Conservation (phyloP, 2,888 invertebrate species). For the Agrochola macilenta region DNA sequence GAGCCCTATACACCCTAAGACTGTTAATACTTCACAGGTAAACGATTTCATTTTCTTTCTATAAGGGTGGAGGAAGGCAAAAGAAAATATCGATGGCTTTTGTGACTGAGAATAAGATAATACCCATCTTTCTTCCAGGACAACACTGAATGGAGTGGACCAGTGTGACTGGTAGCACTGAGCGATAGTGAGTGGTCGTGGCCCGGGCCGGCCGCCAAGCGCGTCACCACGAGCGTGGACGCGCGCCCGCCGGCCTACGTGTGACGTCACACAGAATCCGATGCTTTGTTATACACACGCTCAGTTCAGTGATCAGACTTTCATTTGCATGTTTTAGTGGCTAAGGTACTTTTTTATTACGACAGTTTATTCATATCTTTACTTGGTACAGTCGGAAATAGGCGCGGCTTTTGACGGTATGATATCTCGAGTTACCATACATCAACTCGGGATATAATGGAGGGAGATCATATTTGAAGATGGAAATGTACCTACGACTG, state of each 20-base stretch:
- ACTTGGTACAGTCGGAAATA: slow-evolving; percentile 8
- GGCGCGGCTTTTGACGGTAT: neutral
- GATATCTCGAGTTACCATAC: slow-evolving; percentile 3
- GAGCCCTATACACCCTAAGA: slow-evolving; percentile 82
- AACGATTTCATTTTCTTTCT: neutral
- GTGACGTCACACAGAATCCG: slow-evolving; percentile 66
- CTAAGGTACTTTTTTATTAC: slow-evolving; percentile 35
- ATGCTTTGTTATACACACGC: slow-evolving; percentile 46
- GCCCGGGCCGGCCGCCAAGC: slow-evolving; percentile 81
- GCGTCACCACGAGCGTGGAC: slow-evolving; percentile 77
- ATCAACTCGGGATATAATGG: neutral
- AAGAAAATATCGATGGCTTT: neutral
- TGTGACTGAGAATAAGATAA: neutral
- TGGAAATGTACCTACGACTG: slow-evolving; percentile 7
- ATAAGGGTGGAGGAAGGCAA: neutral
- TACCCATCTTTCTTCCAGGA: slow-evolving; percentile 71
- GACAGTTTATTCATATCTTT: slow-evolving; percentile 7
- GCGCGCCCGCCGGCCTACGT: slow-evolving; percentile 83
- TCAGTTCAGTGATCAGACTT: slow-evolving; percentile 63
- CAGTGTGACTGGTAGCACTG: slow-evolving; percentile 89
- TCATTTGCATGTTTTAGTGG: slow-evolving; percentile 55
- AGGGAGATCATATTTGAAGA: neutral
- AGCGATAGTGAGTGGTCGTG: slow-evolving; percentile 87
- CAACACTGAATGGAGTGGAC: slow-evolving; percentile 85
- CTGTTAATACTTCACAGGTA: slow-evolving; percentile 82